These are phyloP conservation scores for Hycleus phaleratus DNA, from an alignment of 1,140 invertebrate species.

Conservation along the genomic window DNA sequence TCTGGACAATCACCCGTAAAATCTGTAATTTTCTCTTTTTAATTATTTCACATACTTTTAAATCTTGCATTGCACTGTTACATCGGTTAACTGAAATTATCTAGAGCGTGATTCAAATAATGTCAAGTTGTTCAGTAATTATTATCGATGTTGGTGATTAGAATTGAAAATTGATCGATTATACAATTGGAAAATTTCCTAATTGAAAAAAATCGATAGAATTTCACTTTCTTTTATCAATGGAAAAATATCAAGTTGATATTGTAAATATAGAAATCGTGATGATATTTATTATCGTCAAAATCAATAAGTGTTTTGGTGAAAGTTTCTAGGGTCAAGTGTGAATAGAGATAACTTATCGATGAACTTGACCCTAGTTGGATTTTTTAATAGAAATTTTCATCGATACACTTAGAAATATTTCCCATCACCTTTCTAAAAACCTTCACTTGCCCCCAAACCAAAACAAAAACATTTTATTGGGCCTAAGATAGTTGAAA, in stretches of 20 bases:
- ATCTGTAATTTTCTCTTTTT: background rate
- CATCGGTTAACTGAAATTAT: conserved; percentile 3
- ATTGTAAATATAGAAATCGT: no score
- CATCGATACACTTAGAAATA: background rate
- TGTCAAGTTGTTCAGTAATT: background rate
- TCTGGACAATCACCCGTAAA: no score
- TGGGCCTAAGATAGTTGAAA: background rate
- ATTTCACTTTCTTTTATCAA: background rate
- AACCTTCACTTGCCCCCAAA: no score
- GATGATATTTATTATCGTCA: no score
- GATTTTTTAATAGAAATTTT: background rate
- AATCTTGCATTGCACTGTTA: background rate
- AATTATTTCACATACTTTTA: background rate
- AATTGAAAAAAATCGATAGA: background rate
- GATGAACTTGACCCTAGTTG: conserved; percentile 1
- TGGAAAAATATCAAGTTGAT: no score
- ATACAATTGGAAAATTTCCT: background rate
- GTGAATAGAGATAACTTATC: background rate
- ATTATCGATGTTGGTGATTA: background rate
- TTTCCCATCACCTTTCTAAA: background rate
- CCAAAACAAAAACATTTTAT: background rate
- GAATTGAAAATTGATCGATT: background rate
- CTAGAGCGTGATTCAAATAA: background rate
- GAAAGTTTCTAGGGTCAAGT: conserved; percentile 11
- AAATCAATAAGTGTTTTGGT: background rate